phyloP scores from a whole-genome alignment of 2,888 invertebrate genomes.

The Branchellion lobata region DNA sequence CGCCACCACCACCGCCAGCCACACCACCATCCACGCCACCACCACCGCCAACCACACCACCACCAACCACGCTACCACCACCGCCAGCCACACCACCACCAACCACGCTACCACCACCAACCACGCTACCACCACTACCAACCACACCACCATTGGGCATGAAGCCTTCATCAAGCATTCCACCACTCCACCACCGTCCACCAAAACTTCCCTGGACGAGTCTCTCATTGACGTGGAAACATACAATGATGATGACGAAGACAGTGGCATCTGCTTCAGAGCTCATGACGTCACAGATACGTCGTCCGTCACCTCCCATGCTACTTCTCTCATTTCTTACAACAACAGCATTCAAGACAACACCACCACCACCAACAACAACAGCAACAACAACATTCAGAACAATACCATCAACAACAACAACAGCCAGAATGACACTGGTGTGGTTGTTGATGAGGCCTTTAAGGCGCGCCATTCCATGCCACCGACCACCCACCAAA shows the following conservation, averaged over 20 bases:
- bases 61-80: too few relatives aligned
- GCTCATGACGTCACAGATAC: not conserved
- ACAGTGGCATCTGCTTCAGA: slow-evolving; percentile 7
- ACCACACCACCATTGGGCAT: too few relatives aligned
- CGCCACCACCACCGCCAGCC: too few relatives aligned
- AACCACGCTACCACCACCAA: not conserved
- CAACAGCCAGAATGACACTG: not conserved
- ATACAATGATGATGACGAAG: not conserved
- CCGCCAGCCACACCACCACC: not conserved
- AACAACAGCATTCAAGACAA: not conserved
- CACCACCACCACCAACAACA: not conserved
- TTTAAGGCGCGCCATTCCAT: not conserved
- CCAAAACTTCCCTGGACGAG: not conserved
- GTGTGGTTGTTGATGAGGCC: too few relatives aligned
- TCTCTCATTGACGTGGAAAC: slow-evolving; percentile 12
- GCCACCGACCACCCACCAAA: too few relatives aligned
- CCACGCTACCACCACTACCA: not conserved
- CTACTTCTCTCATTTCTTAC: not conserved
- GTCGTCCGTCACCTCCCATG: not conserved
- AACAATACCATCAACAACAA: not conserved
- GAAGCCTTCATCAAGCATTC: too few relatives aligned
- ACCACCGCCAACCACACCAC: too few relatives aligned
- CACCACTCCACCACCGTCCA: too few relatives aligned
- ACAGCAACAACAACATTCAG: not conserved
- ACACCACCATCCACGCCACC: too few relatives aligned